Conservation (phyloP, 2,113 vertebrate genomes). For the Hippocampus comes region DNA sequence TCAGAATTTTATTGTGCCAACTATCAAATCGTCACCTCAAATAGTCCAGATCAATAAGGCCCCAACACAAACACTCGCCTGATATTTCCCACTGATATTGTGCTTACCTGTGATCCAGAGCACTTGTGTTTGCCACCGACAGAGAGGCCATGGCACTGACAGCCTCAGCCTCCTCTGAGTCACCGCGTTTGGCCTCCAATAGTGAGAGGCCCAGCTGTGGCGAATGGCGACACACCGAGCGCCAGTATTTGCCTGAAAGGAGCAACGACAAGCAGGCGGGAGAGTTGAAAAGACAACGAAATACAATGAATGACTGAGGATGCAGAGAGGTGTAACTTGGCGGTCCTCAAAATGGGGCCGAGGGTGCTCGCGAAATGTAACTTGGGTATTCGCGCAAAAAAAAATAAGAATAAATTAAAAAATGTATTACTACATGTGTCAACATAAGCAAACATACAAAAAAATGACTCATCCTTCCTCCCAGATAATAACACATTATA, state of each 20-base stretch:
- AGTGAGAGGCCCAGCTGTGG: conserved; percentile 74
- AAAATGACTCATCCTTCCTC: too few relatives aligned
- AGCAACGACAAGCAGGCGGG: background rate
- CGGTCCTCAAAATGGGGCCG: too few relatives aligned
- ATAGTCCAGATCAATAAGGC: too few relatives aligned
- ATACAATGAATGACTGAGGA: background rate
- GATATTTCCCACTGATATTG: background rate
- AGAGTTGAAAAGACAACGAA: background rate
- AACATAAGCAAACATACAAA: too few relatives aligned
- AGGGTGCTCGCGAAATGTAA: too few relatives aligned
- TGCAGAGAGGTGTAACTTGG: background rate
- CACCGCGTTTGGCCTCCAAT: conserved; percentile 82
- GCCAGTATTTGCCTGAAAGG: conserved; percentile 84
- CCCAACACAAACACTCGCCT: background rate
- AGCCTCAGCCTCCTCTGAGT: conserved; percentile 84
- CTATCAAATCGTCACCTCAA: too few relatives aligned
- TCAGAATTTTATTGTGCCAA: too few relatives aligned
- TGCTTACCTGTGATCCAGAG: conserved; percentile 77
- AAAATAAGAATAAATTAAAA: too few relatives aligned
- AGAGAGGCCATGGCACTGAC: conserved; percentile 90
- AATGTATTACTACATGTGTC: too few relatives aligned
- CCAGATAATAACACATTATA: too few relatives aligned
- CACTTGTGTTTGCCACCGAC: conserved; percentile 76
- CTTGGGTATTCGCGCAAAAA: too few relatives aligned
- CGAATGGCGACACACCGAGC: conserved; percentile 73